Evolutionary conservation across 2,888 invertebrate species (phyloP).

Genomic region (Cotesia congregata): DNA sequence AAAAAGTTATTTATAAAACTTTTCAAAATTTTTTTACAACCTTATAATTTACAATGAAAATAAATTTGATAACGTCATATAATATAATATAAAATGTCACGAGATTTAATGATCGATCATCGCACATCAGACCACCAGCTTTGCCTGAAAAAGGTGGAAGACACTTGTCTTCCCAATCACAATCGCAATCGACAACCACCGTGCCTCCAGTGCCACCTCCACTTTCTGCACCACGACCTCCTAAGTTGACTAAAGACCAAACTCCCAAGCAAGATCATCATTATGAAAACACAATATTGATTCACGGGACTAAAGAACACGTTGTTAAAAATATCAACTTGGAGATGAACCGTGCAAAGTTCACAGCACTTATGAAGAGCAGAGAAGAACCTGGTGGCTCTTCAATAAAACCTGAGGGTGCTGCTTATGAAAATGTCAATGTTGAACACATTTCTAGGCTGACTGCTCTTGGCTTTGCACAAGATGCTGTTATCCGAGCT

Average conservation of each 20-base stretch:
- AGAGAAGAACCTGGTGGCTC: slow-evolving; percentile 61
- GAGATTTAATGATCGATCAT: slow-evolving; percentile 31
- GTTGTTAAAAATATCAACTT: slow-evolving; percentile 67
- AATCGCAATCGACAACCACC: slow-evolving; percentile 43
- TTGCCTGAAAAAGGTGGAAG: slow-evolving; percentile 59
- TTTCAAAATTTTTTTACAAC: not conserved
- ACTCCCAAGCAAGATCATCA: slow-evolving; percentile 70
- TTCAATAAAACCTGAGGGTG: slow-evolving; percentile 64
- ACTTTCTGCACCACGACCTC: slow-evolving; percentile 62
- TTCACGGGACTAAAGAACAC: slow-evolving; percentile 69
- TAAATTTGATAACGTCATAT: not conserved
- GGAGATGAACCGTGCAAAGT: slow-evolving; percentile 62
- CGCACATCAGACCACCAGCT: slow-evolving; percentile 53
- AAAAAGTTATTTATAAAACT: not conserved
- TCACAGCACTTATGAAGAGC: slow-evolving; percentile 65
- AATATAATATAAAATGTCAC: not conserved
- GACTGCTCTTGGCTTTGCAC: slow-evolving; percentile 91
- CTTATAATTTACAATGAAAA: not conserved
- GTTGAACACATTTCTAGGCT: slow-evolving; percentile 91
- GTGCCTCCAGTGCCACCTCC: slow-evolving; percentile 66
- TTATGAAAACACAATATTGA: slow-evolving; percentile 73
- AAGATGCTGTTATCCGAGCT: slow-evolving; percentile 91
- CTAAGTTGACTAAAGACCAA: slow-evolving; percentile 59
- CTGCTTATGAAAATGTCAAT: slow-evolving; percentile 88
- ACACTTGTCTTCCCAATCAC: slow-evolving; percentile 46